Conservation (phyloP, 1,140 invertebrate species). For the Marisa cornuarietis region DNA sequence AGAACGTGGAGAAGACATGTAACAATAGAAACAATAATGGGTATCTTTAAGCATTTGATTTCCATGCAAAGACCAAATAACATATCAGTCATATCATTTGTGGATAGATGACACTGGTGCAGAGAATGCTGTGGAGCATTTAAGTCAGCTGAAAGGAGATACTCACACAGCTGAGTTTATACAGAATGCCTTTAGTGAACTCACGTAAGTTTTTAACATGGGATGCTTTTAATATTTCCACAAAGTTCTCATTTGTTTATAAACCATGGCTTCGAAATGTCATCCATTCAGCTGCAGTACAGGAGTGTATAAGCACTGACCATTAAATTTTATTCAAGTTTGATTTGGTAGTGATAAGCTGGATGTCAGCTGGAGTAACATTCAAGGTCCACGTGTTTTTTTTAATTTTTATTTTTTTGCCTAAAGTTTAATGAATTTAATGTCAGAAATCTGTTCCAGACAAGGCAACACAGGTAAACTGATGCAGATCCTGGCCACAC, state of each 20-base stretch:
- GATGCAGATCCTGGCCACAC: slow-evolving; percentile 58
- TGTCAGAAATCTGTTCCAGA: slow-evolving; percentile 33
- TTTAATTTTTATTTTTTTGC: background rate
- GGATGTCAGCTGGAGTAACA: background rate
- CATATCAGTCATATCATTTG: slow-evolving; percentile 1
- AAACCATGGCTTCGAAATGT: no score
- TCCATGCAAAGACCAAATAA: background rate
- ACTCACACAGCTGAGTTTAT: slow-evolving; percentile 53
- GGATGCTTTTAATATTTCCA: background rate
- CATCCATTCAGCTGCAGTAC: no score
- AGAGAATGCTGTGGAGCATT: slow-evolving; percentile 10
- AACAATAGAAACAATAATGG: background rate
- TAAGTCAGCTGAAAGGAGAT: slow-evolving; percentile 40
- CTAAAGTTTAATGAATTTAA: background rate
- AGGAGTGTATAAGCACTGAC: no score
- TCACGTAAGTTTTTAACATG: slow-evolving; percentile 45
- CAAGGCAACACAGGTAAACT: slow-evolving; percentile 56
- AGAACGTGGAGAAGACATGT: no score
- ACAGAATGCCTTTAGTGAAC: slow-evolving; percentile 48
- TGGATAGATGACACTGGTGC: slow-evolving; percentile 24
- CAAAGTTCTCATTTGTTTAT: background rate
- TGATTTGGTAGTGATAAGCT: background rate
- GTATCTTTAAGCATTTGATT: slow-evolving; percentile 1
- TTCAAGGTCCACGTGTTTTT: background rate
- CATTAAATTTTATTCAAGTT: background rate